Base-by-base conservation (phyloP, 2,797 vertebrate genomes). In the Corythornis leucogaster region DNA sequence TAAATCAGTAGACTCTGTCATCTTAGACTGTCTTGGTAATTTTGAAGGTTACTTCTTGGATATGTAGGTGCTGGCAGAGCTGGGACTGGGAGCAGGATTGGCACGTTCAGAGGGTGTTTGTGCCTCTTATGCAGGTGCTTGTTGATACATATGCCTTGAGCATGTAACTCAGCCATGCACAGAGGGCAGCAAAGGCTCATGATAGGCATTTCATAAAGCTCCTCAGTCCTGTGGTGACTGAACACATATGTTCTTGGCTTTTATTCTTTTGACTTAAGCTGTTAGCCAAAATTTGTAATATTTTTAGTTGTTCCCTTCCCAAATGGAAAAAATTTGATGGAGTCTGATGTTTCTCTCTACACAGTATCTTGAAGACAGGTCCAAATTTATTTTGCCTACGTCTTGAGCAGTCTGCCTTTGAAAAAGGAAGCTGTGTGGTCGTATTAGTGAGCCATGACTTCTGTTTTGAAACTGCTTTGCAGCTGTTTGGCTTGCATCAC, bases 181-280 rank as follows among this genome's bases (percentile, higher is more conserved):
- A 96, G 95, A 92, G 92, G 81, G 94, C 93, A 96, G 92, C 86
- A 96, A 91, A 94, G 81, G 26, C 58, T 87, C 26, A 1, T 62
- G 80, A 51, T 35, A 91, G 48, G 18, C 61, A 69, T 91, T 92
- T 85, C 81, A 73, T 57, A 42, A 40, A 83, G 84, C 83, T 82
- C 26, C 51, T 87, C 78, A 51, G 28, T 46, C 67, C 80, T 24
- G 6, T 13, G 15, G 46, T 77, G 59, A 30, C 57, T 43, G 69
- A 85, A 42, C 73, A 57, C 43, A 11, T 13, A 53, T 14, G 22
- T 71, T 78, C 68, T 64, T 53, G 33, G 28, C 76, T 80, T 78
- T 70, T 74, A 59, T 48, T 69, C 62, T 48, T 69, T 55, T 43
- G 15, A 31, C 8, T 68, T 48, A 35, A 69, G 5, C 13, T 40